Evolutionary conservation across 2,888 invertebrate genomes (phyloP).

Genomic region (Tinea trinotella): DNA sequence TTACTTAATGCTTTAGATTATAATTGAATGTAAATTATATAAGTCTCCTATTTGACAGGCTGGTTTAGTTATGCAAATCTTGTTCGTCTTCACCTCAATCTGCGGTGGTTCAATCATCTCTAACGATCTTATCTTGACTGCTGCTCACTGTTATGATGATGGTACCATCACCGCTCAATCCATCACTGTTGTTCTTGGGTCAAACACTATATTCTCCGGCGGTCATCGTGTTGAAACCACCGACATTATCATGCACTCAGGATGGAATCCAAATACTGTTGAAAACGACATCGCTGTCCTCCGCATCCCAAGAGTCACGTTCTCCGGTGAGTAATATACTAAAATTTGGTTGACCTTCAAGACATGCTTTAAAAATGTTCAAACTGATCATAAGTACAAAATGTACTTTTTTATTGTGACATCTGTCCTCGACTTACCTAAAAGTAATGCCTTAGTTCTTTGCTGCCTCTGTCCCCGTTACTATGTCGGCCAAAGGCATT

Average conservation of each 20-base stretch:
- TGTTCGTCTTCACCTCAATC: constrained; percentile 34
- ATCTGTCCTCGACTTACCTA: no score
- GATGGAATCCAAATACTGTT: constrained; percentile 31
- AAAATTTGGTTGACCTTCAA: no score
- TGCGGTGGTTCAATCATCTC: constrained; percentile 39
- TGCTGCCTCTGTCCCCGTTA: no score
- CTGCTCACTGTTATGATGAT: constrained; percentile 36
- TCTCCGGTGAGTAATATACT: constrained; percentile 25
- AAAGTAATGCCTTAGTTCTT: no score
- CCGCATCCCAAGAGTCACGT: not conserved
- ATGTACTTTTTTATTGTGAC: no score
- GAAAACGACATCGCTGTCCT: constrained; percentile 38
- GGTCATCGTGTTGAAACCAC: constrained; percentile 19
- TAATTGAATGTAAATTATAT: not conserved
- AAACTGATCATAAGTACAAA: no score
- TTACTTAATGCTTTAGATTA: not conserved
- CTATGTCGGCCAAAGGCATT: no score
- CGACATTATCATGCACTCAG: constrained; percentile 23
- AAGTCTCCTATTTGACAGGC: constrained; percentile 28
- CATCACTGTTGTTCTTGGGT: constrained; percentile 34
- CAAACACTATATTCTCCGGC: constrained; percentile 35
- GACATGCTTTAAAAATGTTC: no score
- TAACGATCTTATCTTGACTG: constrained; percentile 31
- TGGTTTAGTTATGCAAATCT: constrained; percentile 38
- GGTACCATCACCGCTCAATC: constrained; percentile 29